Base-by-base conservation (phyloP, 2,888 invertebrate species). In the Leptarthrus brevirostris region DNA sequence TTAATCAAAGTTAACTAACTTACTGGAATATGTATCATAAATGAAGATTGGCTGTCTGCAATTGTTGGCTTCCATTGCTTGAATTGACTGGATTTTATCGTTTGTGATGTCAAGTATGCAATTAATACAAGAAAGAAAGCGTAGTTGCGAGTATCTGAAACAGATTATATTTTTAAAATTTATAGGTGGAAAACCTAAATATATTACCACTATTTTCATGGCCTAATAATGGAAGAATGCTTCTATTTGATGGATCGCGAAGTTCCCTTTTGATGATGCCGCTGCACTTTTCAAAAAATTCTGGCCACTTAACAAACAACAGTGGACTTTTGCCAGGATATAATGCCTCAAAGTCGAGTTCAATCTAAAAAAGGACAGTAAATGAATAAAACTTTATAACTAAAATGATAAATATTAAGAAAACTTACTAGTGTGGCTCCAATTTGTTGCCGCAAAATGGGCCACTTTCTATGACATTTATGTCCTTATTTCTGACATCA, bases 11-110 rank as follows among this genome's bases (percentile, higher is more conserved):
- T n/a, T n/a, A n/a, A n/a, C n/a, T n/a, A n/a, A 49, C 53, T 53
- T 53, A 53, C 53, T n/a, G 53, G 6, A 53, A 53, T 20, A 53
- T 53, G 53, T 12, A 53, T 53, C 8, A 20, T 5, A 14, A 53
- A 53, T 12, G 53, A 20, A 10, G 8, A 20, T 14, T 53, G 53
- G 53, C 53, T 3, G 1, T 49, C 49, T 12, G 5, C 0, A 18
- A 49, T 53, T 22, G 53, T 53, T 20, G 53, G 53, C 53, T 53
- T 53, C 53, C 53, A 53, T n/a, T 53, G 53, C 14, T 53, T 53
- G 10, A 5, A 8, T 6, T 53, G 16, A 12, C 20, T 12, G 3
- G 40, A 12, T 53, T 53, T 53, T 20, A 53, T 53, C 2, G 53
- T 53, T 53, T 53, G 53, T 20, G 53, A 20, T 10, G 20, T n/a